These are phyloP conservation scores for Drosophila rufa DNA, from an alignment of 1,140 invertebrate species.

Conservation along the genomic window DNA sequence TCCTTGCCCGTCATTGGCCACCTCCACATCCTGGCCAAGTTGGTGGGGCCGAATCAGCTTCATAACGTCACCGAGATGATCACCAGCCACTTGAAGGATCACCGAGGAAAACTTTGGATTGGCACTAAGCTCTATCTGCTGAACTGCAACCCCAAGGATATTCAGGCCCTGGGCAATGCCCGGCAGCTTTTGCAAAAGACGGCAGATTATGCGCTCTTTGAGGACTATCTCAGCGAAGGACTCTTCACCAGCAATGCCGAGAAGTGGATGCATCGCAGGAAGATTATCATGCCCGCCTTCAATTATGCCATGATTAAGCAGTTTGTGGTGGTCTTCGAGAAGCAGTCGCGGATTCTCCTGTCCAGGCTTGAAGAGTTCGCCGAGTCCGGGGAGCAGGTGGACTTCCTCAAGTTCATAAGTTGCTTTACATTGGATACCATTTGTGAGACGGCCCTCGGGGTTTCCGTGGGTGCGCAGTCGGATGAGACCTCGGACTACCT, in stretches of 20 bases:
- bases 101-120: conserved; percentile 69
- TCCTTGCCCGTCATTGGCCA: conserved; percentile 58
- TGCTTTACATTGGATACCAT: conserved; percentile 66
- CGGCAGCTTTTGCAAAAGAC: conserved; percentile 86
- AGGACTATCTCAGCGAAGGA: conserved; percentile 89
- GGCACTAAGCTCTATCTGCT: conserved; percentile 62
- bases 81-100: conserved; percentile 49
- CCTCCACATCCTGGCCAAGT: conserved; percentile 53
- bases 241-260: conserved; percentile 88
- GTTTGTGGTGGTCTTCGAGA: conserved; percentile 52
- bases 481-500: conserved; percentile 56
- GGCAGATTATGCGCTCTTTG: conserved; percentile 86
- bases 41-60: conserved; percentile 52
- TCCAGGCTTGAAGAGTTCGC: conserved; percentile 15
- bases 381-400: conserved; percentile 17
- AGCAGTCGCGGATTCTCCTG: conserved; percentile 47
- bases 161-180: conserved; percentile 64
- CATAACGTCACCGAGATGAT: conserved; percentile 41
- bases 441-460: conserved; percentile 66
- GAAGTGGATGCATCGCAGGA: conserved; percentile 92
- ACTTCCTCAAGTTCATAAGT: conserved; percentile 54
- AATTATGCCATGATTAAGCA: conserved; percentile 91
- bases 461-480: conserved; percentile 47
- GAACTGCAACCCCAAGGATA: conserved; percentile 74
- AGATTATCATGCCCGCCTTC: conserved; percentile 94